Evolutionary conservation across 2,888 invertebrate species (phyloP).

Genomic region (Eupithecia abbreviata): DNA sequence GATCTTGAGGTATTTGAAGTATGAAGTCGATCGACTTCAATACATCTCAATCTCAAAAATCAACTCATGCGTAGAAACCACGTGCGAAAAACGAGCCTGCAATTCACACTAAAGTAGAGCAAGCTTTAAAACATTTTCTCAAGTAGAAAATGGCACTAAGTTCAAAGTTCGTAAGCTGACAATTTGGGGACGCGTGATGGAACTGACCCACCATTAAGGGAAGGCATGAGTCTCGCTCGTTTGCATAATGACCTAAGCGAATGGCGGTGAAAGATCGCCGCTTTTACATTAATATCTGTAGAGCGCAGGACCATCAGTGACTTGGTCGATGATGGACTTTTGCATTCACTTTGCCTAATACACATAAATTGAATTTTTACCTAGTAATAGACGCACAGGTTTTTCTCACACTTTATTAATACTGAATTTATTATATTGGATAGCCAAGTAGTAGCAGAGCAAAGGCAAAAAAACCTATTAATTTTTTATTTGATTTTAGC

Average conservation of each 20-base stretch:
- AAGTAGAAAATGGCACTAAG: slow-evolving; percentile 38
- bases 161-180: slow-evolving; percentile 60
- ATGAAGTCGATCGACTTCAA: too few species aligned
- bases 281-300: slow-evolving; percentile 51
- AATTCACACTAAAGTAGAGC: neutral
- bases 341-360: neutral
- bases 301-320: neutral
- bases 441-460: neutral
- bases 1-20: too few species aligned
- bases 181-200: slow-evolving; percentile 59
- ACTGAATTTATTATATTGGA: too few species aligned
- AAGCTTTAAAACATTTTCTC: neutral
- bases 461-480: neutral
- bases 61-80: too few species aligned
- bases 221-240: slow-evolving; percentile 52
- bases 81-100: neutral
- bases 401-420: neutral
- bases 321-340: neutral
- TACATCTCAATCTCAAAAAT: too few species aligned
- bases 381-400: neutral
- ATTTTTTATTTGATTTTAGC: neutral
- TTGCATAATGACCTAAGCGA: slow-evolving; percentile 66
- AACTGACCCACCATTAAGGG: slow-evolving; percentile 60
- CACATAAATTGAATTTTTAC: neutral
- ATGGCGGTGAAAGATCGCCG: slow-evolving; percentile 58